Percentiles rank a stretch among this genome's conserved stretches.
Evolutionary conservation across 1,140 invertebrate genomes (phyloP).

Genomic region (Drosophila takahashii): DNA sequence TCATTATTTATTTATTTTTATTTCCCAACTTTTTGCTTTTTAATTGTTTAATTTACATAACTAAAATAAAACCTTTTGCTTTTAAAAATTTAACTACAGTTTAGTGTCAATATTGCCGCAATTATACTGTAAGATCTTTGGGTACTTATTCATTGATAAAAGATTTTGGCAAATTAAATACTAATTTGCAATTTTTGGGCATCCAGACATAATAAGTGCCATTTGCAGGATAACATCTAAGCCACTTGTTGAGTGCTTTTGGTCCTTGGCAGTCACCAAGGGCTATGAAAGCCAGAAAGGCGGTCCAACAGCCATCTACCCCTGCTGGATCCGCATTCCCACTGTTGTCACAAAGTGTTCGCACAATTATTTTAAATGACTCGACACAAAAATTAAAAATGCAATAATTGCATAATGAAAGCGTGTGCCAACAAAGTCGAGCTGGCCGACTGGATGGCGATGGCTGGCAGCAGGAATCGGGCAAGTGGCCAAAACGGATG

Average conservation of each 20-base stretch:
- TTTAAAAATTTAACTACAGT: too few species aligned
- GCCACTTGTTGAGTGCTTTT: slow-evolving; percentile 61
- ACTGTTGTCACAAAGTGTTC: slow-evolving; percentile 63
- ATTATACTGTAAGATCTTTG: neutral
- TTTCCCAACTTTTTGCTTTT: neutral
- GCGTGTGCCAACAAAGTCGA: slow-evolving; percentile 55
- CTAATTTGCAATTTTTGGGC: slow-evolving; percentile 15
- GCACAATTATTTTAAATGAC: slow-evolving; percentile 79
- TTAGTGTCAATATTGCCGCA: neutral
- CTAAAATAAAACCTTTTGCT: too few species aligned
- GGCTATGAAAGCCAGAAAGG: slow-evolving; percentile 26
- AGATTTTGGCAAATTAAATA: slow-evolving; percentile 6
- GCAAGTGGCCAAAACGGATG: slow-evolving; percentile 62
- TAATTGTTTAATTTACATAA: neutral
- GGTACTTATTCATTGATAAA: neutral
- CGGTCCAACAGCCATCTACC: neutral
- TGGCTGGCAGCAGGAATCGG: slow-evolving; percentile 21
- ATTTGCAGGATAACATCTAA: slow-evolving; percentile 21
- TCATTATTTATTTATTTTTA: too few species aligned
- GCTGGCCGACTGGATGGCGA: neutral
- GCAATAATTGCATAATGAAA: slow-evolving; percentile 74
- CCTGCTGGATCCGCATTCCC: neutral
- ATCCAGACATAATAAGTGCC: slow-evolving; percentile 15
- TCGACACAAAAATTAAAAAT: slow-evolving; percentile 75
- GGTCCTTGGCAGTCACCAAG: slow-evolving; percentile 14